phyloP scores from a whole-genome alignment of 2,113 vertebrate genomes.

The Acanthochromis polyacanthus region DNA sequence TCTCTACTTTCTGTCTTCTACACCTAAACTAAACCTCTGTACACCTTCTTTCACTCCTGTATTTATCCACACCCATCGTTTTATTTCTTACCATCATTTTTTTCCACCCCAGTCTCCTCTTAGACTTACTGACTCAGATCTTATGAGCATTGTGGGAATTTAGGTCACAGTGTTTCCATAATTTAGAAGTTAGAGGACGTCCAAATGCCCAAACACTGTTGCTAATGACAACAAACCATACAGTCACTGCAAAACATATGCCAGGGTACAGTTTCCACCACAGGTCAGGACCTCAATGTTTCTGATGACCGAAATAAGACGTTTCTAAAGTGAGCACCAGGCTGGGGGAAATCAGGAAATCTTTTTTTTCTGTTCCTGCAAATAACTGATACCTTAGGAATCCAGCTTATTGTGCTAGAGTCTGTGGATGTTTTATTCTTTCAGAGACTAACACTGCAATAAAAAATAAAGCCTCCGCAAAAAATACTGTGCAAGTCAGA shows the following conservation, averaged over 20 bases:
- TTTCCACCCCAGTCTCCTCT: conserved; percentile 21
- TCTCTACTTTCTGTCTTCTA: not conserved
- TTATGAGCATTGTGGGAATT: conserved; percentile 42
- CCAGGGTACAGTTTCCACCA: not conserved
- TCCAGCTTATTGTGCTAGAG: not conserved
- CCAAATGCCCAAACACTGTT: conserved; percentile 61
- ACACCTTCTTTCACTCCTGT: not conserved
- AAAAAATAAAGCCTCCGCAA: too few species aligned
- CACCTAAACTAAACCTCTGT: not conserved
- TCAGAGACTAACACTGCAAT: too few species aligned
- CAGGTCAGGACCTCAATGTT: not conserved
- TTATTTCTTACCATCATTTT: conserved; percentile 8
- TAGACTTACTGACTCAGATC: conserved; percentile 49
- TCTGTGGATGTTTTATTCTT: not conserved
- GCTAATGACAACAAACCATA: conserved; percentile 61
- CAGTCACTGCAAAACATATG: conserved; percentile 21
- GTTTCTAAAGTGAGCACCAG: not conserved
- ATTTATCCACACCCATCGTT: not conserved
- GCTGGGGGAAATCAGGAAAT: not conserved
- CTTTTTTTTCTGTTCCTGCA: not conserved
- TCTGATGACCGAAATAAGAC: not conserved
- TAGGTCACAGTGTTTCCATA: conserved; percentile 71
- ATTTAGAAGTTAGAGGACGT: conserved; percentile 41
- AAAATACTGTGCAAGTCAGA: too few species aligned
- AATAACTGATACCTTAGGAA: not conserved